A percentile compares a stretch with the other conserved stretches of the same genome.
Conservation (phyloP, 2,888 invertebrate genomes). For the Macrosoma leucophasiata region DNA sequence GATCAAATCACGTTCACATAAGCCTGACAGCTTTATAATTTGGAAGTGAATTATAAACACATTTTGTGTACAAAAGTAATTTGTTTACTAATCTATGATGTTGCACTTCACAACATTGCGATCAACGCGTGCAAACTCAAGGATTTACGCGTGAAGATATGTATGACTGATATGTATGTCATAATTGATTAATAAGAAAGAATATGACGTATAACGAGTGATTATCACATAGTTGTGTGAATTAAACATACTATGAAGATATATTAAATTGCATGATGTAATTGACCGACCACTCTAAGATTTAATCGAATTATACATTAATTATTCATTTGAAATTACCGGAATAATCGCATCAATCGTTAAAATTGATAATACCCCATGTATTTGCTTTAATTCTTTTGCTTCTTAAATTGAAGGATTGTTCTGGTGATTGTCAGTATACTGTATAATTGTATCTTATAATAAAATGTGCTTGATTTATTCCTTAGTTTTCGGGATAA, state of each 20-base stretch:
- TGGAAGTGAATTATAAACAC: conserved; percentile 33
- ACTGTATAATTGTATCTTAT: conserved; percentile 12
- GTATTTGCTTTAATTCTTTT: too few relatives aligned
- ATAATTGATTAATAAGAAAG: too few relatives aligned
- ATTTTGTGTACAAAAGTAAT: conserved; percentile 37
- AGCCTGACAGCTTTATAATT: conserved; percentile 56
- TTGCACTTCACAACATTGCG: conserved; percentile 5
- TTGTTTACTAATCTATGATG: conserved; percentile 12
- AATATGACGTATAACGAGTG: too few relatives aligned
- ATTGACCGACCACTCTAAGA: too few relatives aligned
- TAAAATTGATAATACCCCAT: too few relatives aligned
- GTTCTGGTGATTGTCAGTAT: conserved; percentile 6
- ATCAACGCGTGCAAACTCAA: conserved; percentile 13
- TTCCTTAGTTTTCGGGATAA: conserved; percentile 87
- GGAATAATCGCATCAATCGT: too few relatives aligned
- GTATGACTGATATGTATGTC: conserved; percentile 7
- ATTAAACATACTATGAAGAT: too few relatives aligned
- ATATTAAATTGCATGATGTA: too few relatives aligned
- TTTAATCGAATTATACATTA: too few relatives aligned
- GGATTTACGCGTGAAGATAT: conserved; percentile 10
- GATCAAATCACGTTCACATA: conserved; percentile 53
- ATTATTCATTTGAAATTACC: too few relatives aligned
- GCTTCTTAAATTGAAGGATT: too few relatives aligned
- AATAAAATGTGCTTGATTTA: conserved; percentile 65
- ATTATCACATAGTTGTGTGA: too few relatives aligned